These are phyloP conservation scores for Phacellophora camtschatica DNA, from an alignment of 30 jellyfish, hydroid and myxozoan species.

Conservation along the genomic window DNA sequence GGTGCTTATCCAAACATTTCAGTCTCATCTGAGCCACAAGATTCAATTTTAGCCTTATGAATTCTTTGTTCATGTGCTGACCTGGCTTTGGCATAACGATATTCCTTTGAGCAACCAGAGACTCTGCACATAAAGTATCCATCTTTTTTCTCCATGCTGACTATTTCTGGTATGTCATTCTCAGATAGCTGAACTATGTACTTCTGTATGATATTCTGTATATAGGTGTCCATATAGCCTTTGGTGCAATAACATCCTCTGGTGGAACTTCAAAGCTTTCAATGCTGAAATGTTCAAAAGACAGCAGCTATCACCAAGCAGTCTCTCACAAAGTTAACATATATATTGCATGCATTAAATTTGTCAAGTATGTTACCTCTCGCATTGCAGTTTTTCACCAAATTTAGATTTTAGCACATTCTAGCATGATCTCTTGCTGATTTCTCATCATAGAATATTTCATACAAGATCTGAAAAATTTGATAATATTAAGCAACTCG, in stretches of 20 bases:
- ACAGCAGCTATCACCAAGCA: background rate
- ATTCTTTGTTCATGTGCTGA: background rate
- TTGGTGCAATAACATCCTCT: slow-evolving; percentile 18
- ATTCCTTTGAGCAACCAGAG: background rate
- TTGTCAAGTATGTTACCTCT: slow-evolving; percentile 13
- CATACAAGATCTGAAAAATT: slow-evolving; percentile 9
- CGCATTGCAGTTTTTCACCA: slow-evolving; percentile 28
- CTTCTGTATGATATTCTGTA: background rate
- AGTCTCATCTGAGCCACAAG: background rate
- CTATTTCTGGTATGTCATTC: background rate
- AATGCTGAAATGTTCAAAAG: slow-evolving; percentile 16
- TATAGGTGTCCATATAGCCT: background rate
- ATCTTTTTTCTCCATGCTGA: background rate
- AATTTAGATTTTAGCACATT: slow-evolving; percentile 8
- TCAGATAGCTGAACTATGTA: background rate
- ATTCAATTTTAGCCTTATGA: background rate
- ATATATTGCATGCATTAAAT: slow-evolving; percentile 18
- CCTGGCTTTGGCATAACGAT: background rate
- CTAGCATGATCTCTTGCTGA: slow-evolving; percentile 29
- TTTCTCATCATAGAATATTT: background rate
- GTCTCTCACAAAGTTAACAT: slow-evolving; percentile 11
- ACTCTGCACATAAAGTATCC: background rate
- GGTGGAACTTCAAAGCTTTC: background rate
- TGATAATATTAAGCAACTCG: background rate
- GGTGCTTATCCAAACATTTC: background rate